These are phyloP conservation scores for Aphidius ervi DNA, from an alignment of 1,140 invertebrate genomes.

Conservation along the genomic window DNA sequence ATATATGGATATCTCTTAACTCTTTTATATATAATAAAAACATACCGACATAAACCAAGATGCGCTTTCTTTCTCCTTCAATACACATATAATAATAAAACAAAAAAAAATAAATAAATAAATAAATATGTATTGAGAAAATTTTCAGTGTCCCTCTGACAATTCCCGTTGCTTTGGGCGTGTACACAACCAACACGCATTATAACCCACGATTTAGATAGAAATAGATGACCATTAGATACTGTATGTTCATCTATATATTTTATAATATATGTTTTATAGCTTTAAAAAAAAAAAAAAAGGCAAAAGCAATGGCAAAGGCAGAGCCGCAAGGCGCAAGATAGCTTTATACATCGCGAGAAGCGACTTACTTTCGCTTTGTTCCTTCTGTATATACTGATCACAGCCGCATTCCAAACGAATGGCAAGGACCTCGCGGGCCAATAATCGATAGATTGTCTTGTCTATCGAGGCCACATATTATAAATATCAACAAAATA, in stretches of 20 bases:
- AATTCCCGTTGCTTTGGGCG: too few species aligned
- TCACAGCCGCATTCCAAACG: conserved; percentile 31
- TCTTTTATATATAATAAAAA: too few species aligned
- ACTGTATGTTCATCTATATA: too few species aligned
- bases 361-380: conserved; percentile 37
- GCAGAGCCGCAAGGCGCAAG: too few species aligned
- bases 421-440: conserved; percentile 29
- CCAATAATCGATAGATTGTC: conserved; percentile 17
- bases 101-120: too few species aligned
- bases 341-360: not conserved
- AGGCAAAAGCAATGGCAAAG: conserved; percentile 12
- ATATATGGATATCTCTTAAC: not conserved
- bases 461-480: conserved; percentile 4
- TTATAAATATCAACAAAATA: too few species aligned
- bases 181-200: too few species aligned
- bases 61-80: not conserved
- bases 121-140: too few species aligned
- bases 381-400: conserved; percentile 27
- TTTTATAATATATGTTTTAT: not conserved
- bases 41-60: not conserved
- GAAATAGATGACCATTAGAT: too few species aligned
- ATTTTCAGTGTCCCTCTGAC: too few species aligned
- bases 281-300: conserved; percentile 17
- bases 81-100: too few species aligned
- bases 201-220: too few species aligned